Evolutionary conservation across 1,140 invertebrate genomes (phyloP).

Genomic region (Sipha flava): DNA sequence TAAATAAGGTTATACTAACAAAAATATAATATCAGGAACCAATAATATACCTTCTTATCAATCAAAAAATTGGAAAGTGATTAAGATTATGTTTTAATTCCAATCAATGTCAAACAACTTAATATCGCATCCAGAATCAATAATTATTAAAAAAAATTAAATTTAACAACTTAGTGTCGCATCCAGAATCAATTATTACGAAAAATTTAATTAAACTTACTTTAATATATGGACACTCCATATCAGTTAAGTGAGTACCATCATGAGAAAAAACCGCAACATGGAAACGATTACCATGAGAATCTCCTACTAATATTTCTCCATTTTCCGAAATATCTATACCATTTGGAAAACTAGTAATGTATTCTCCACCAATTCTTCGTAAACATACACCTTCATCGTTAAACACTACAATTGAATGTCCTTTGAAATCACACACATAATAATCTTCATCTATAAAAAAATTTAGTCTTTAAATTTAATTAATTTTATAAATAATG

Average conservation of each 20-base stretch:
- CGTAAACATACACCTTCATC: conserved; percentile 83
- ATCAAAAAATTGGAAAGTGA: no score
- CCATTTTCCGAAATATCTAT: conserved; percentile 95
- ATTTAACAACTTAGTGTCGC: no score
- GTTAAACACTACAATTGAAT: conserved; percentile 91
- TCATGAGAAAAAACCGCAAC: conserved; percentile 86
- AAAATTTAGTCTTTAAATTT: neutral
- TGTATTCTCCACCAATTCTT: conserved; percentile 86
- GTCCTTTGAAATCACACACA: conserved; percentile 96
- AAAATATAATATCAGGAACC: no score
- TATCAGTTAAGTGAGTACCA: conserved; percentile 80
- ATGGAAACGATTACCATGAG: conserved; percentile 94
- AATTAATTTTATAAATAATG: neutral
- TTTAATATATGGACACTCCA: conserved; percentile 94
- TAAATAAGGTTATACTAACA: no score
- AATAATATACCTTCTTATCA: no score
- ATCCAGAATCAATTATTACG: conserved; percentile 22
- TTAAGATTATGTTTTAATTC: no score
- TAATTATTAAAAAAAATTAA: no score
- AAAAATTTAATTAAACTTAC: conserved; percentile 45
- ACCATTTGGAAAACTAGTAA: conserved; percentile 95
- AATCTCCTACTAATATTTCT: conserved; percentile 92
- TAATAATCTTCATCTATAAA: conserved; percentile 83
- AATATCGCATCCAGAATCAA: no score
- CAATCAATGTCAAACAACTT: no score